A percentile compares a stretch with the other conserved stretches of the same genome.
Evolutionary conservation across 53 echinoderm and acorn worm genomes (phyloP).

Genomic region (Luidia sarsii): DNA sequence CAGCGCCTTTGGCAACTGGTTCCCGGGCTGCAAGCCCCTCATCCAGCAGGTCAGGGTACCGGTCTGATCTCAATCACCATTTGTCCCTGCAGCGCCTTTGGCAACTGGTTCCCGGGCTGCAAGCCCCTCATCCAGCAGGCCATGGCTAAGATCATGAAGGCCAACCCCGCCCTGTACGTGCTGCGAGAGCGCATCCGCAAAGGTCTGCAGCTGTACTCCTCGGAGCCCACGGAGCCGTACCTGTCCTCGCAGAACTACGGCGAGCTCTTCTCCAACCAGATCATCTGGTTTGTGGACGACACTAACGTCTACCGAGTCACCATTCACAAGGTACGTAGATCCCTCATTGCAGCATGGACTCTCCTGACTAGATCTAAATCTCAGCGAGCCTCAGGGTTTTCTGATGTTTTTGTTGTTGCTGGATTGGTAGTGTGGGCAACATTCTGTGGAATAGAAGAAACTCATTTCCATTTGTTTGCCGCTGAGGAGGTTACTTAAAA

Average conservation of each 20-base stretch:
- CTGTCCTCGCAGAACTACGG: conserved; percentile 99
- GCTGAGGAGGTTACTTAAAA: too few relatives aligned
- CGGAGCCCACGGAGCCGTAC: conserved; percentile 97
- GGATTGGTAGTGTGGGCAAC: too few relatives aligned
- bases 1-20: too few relatives aligned
- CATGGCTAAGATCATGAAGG: conserved; percentile 99
- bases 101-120: conserved; percentile 99
- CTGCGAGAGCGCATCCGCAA: conserved; percentile 96
- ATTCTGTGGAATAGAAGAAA: too few relatives aligned
- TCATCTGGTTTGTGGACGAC: conserved; percentile 99
- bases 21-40: too few relatives aligned
- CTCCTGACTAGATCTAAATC: too few relatives aligned
- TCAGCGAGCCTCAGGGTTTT: too few relatives aligned
- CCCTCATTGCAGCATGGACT: too few relatives aligned
- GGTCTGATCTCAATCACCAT: too few relatives aligned
- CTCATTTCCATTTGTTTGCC: too few relatives aligned
- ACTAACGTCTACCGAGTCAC: conserved; percentile 99
- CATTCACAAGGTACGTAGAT: conserved; percentile 90
- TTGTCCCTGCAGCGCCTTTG: conserved; percentile 97
- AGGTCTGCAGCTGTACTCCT: conserved; percentile 98
- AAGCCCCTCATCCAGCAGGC: conserved; percentile 99
- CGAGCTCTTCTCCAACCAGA: conserved; percentile 99
- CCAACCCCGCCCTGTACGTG: conserved; percentile 95
- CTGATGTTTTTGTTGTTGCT: too few relatives aligned
- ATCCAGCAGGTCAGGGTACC: too few relatives aligned